Evolutionary conservation across 1,140 invertebrate species (phyloP).

Genomic region (Drosophila rhopaloa): DNA sequence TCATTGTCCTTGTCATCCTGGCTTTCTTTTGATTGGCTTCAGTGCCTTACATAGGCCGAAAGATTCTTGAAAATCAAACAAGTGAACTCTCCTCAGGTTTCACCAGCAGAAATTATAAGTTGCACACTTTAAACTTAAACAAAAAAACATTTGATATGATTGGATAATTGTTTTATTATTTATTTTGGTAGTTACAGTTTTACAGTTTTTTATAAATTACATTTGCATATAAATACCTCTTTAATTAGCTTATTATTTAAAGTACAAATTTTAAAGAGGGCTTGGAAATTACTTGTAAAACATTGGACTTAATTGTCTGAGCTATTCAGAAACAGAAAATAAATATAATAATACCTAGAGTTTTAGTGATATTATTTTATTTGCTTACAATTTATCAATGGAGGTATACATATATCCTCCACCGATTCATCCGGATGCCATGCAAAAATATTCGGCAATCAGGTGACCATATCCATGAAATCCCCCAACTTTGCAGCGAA

Average conservation of each 20-base stretch:
- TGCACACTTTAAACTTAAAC: not conserved
- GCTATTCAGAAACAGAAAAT: too few relatives aligned
- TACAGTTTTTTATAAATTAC: too few relatives aligned
- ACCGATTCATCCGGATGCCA: slow-evolving; percentile 23
- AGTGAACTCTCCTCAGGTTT: slow-evolving; percentile 2
- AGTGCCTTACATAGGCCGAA: slow-evolving; percentile 1
- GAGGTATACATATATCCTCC: not conserved
- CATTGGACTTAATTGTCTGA: too few relatives aligned
- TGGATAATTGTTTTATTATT: too few relatives aligned
- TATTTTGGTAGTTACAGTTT: too few relatives aligned
- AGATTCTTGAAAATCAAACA: slow-evolving; percentile 3
- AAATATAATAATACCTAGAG: too few relatives aligned
- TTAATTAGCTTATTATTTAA: too few relatives aligned
- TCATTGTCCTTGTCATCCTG: slow-evolving; percentile 24
- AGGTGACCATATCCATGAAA: slow-evolving; percentile 16
- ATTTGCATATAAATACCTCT: too few relatives aligned
- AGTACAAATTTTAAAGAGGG: not conserved
- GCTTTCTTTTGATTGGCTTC: slow-evolving; percentile 7
- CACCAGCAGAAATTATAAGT: not conserved
- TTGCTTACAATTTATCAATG: not conserved
- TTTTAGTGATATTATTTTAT: too few relatives aligned
- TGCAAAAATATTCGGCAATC: slow-evolving; percentile 27
- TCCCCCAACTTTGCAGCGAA: not conserved
- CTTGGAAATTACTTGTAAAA: not conserved
- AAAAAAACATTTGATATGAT: too few relatives aligned